These are phyloP conservation scores for Neoarius graeffei DNA, from an alignment of 2,113 vertebrate species.

Conservation along the genomic window DNA sequence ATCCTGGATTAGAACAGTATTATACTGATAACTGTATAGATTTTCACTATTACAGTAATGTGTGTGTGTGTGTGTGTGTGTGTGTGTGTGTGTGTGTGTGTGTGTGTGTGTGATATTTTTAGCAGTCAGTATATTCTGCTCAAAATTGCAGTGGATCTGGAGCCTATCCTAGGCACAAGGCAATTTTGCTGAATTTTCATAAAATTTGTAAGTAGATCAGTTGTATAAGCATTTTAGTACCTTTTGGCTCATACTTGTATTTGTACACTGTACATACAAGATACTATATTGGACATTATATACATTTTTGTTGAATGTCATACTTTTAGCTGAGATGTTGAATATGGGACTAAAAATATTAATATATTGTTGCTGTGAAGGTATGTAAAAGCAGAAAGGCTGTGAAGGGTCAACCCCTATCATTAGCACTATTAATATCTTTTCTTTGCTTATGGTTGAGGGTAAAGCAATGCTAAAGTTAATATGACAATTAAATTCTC, in stretches of 20 bases:
- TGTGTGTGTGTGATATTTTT: background rate
- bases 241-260: background rate
- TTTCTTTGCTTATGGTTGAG: background rate
- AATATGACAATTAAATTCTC: slow-evolving; percentile 27
- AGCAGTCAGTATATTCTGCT: background rate
- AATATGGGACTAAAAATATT: no score
- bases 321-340: no score
- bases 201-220: background rate
- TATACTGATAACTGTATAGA: background rate
- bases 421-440: background rate
- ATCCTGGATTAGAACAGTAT: background rate
- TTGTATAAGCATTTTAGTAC: background rate
- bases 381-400: no score
- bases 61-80: no score
- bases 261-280: background rate
- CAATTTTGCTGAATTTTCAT: background rate
- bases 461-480: slow-evolving; percentile 6
- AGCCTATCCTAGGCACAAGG: background rate
- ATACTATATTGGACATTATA: background rate
- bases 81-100: no score
- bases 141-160: background rate
- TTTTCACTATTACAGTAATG: background rate
- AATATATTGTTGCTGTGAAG: no score
- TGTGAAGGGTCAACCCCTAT: background rate
- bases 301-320: background rate